Evolutionary conservation across 2,113 vertebrate genomes (phyloP).

Genomic region (Zosterops pallidus): DNA sequence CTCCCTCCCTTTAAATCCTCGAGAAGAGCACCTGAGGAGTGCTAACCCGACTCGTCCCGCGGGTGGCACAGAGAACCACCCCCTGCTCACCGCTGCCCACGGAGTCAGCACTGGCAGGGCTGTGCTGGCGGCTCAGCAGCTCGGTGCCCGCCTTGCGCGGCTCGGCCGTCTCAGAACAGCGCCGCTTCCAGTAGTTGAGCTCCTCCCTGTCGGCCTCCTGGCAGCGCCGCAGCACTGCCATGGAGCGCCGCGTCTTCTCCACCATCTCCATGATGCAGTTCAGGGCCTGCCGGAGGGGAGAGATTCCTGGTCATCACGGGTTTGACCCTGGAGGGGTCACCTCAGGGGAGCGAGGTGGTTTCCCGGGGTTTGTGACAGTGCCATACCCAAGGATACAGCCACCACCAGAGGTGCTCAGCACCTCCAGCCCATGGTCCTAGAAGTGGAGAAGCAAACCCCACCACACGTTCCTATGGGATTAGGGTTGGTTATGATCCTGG

Average conservation of each 20-base stretch:
- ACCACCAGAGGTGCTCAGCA: neutral
- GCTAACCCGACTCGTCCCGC: fast-evolving
- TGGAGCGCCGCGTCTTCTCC: slow-evolving; percentile 93
- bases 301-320: fast-evolving
- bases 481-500: neutral
- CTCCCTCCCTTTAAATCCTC: neutral
- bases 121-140: slow-evolving; percentile 86
- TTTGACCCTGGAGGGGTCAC: fast-evolving
- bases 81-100: slow-evolving; percentile 74
- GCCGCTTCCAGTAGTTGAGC: slow-evolving; percentile 93
- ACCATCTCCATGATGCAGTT: slow-evolving; percentile 99
- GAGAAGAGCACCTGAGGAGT: neutral
- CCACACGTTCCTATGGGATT: fast-evolving
- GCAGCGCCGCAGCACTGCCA: slow-evolving; percentile 92
- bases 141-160: slow-evolving; percentile 81
- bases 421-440: neutral
- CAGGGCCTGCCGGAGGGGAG: slow-evolving; percentile 76
- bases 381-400: neutral
- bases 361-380: neutral
- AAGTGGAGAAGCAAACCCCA: neutral
- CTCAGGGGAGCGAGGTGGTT: fast-evolving
- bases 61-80: fast-evolving
- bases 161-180: slow-evolving; percentile 89
- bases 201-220: slow-evolving; percentile 96
- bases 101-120: slow-evolving; percentile 85